phyloP scores from a whole-genome alignment of 2,113 vertebrate genomes.

The Gadus chalcogrammus region DNA sequence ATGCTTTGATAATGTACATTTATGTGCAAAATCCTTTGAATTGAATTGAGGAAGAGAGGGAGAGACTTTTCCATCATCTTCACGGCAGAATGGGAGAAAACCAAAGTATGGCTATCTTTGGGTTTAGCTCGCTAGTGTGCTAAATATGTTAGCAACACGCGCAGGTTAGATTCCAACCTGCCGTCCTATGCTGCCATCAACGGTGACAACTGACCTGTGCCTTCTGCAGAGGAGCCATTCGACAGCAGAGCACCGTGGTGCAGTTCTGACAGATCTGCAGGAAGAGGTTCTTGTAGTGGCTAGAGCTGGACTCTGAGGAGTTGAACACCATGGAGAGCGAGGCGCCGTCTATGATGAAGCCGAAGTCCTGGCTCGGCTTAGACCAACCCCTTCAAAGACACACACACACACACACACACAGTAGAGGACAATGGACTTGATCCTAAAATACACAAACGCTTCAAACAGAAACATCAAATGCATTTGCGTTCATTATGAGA shows the following conservation, averaged over 20 bases:
- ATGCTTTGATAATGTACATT: too few relatives aligned
- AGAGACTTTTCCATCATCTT: too few relatives aligned
- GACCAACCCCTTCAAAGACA: slow-evolving; percentile 80
- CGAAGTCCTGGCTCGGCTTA: slow-evolving; percentile 79
- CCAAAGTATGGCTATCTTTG: too few relatives aligned
- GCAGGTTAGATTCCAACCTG: too few relatives aligned
- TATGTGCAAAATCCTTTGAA: too few relatives aligned
- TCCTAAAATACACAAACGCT: not conserved
- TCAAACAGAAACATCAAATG: not conserved
- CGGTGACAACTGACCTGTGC: slow-evolving; percentile 80
- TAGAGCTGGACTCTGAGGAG: slow-evolving; percentile 77
- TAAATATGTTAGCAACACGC: too few relatives aligned
- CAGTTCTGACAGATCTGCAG: slow-evolving; percentile 94
- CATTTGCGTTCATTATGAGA: not conserved
- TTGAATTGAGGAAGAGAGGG: too few relatives aligned
- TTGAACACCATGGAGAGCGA: slow-evolving; percentile 89
- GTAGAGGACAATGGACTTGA: not conserved
- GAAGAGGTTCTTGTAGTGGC: slow-evolving; percentile 89
- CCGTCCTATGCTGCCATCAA: too few relatives aligned
- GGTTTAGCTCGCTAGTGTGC: too few relatives aligned
- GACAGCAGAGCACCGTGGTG: slow-evolving; percentile 91
- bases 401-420: not conserved
- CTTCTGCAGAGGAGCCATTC: slow-evolving; percentile 97
- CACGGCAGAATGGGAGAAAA: too few relatives aligned
- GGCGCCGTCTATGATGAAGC: slow-evolving; percentile 92